A percentile compares a stretch with the other conserved stretches of the same genome.
These are phyloP conservation scores for Aphelinus certus DNA, from an alignment of 1,140 invertebrate species.

Conservation along the genomic window DNA sequence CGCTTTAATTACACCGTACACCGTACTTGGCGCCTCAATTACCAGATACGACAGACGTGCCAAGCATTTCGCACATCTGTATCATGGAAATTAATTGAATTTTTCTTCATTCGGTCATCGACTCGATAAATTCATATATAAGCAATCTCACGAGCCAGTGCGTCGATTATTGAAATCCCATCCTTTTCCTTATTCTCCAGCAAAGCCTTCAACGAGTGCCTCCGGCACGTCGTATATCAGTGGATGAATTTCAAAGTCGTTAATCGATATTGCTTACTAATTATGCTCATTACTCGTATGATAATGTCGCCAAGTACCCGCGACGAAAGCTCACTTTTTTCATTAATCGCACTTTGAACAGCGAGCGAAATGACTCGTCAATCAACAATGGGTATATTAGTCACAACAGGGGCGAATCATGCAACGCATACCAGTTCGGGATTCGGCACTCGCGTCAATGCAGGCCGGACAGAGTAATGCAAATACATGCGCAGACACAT, in stretches of 20 bases:
- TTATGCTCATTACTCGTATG: too few relatives aligned
- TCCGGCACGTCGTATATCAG: too few relatives aligned
- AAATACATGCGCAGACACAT: neutral
- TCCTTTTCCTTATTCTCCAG: too few relatives aligned
- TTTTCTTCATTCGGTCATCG: neutral
- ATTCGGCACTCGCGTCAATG: neutral
- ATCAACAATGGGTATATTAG: neutral
- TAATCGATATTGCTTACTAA: too few relatives aligned
- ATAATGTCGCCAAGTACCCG: too few relatives aligned
- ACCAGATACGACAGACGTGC: slow-evolving; percentile 8
- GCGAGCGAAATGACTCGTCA: too few relatives aligned
- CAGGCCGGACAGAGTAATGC: neutral
- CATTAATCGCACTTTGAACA: too few relatives aligned
- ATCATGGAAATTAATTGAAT: slow-evolving; percentile 4
- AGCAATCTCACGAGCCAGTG: too few relatives aligned
- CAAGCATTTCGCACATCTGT: slow-evolving; percentile 13
- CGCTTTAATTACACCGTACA: slow-evolving; percentile 11
- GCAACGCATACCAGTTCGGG: neutral
- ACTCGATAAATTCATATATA: neutral
- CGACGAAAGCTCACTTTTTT: too few relatives aligned
- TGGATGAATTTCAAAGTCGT: too few relatives aligned
- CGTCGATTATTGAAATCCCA: too few relatives aligned
- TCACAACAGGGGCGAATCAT: neutral
- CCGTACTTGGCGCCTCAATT: slow-evolving; percentile 13
- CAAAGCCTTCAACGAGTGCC: too few relatives aligned